Evolutionary conservation across 2,797 vertebrate species (phyloP).

Genomic region (Acanthiza pusilla): DNA sequence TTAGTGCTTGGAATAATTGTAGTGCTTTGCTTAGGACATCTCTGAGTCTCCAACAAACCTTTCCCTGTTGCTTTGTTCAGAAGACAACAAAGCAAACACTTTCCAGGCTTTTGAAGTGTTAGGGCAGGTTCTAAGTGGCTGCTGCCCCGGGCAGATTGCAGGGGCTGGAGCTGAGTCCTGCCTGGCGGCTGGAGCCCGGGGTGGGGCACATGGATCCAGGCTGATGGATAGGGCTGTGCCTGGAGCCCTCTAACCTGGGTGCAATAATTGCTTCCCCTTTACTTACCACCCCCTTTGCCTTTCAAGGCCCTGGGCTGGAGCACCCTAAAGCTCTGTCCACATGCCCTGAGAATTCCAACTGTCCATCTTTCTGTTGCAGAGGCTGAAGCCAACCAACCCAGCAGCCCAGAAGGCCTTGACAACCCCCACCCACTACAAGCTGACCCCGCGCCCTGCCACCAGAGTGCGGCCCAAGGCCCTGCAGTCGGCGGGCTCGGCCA

Average conservation of each 20-base stretch:
- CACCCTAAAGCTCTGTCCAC: neutral
- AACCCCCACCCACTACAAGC: slow-evolving; percentile 93
- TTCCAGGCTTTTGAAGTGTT: neutral
- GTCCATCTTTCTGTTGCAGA: slow-evolving; percentile 65
- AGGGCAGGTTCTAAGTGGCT: neutral
- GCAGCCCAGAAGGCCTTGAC: slow-evolving; percentile 95
- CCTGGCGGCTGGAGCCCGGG: neutral
- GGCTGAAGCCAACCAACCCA: slow-evolving; percentile 94
- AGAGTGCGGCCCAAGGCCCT: slow-evolving; percentile 91
- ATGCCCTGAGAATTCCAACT: fast-evolving
- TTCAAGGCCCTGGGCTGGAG: neutral
- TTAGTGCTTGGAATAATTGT: neutral
- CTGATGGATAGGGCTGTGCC: neutral
- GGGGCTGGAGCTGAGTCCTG: neutral
- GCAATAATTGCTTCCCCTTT: fast-evolving
- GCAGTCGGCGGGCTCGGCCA: slow-evolving; percentile 83
- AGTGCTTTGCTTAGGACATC: neutral
- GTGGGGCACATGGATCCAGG: neutral
- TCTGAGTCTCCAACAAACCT: neutral
- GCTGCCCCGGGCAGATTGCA: fast-evolving
- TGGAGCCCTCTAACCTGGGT: neutral
- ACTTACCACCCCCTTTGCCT: neutral
- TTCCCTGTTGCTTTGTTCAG: neutral
- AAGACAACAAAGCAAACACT: neutral
- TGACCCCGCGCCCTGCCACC: slow-evolving; percentile 90